A percentile compares a stretch with the other conserved stretches of the same genome.
Evolutionary conservation across 2,797 vertebrate species (phyloP).

Genomic region (Natrix natrix): DNA sequence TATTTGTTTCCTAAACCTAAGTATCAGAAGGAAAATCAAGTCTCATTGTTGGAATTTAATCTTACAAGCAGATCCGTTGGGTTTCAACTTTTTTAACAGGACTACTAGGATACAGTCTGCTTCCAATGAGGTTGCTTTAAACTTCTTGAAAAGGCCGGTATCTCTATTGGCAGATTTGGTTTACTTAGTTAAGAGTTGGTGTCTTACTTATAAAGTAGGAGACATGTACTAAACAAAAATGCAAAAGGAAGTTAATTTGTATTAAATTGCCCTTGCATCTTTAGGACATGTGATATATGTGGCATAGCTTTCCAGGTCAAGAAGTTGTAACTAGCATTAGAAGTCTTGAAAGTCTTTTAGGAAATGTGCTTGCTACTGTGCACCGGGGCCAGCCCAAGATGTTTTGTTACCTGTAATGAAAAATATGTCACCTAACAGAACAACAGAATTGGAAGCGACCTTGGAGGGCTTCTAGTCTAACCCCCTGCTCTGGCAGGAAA

Average conservation of each 20-base stretch:
- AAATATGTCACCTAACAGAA: not conserved
- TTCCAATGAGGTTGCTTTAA: constrained; percentile 10
- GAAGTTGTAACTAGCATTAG: not conserved
- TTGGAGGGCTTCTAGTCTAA: not conserved
- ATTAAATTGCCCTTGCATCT: not conserved
- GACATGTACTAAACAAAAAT: not conserved
- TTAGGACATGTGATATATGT: not conserved
- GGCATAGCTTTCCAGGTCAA: not conserved
- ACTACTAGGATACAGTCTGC: constrained; percentile 32
- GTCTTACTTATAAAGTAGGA: not conserved
- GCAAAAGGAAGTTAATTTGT: not conserved
- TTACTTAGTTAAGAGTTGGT: constrained; percentile 1
- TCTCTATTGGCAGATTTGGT: not conserved
- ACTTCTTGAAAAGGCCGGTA: constrained; percentile 3
- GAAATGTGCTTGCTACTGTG: not conserved
- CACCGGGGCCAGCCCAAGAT: not conserved
- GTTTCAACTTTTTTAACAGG: constrained; percentile 50
- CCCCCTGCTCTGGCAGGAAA: not conserved
- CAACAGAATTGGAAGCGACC: not conserved
- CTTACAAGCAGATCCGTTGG: constrained; percentile 43
- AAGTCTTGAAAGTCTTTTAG: not conserved
- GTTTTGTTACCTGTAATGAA: not conserved
- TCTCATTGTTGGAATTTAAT: constrained; percentile 60
- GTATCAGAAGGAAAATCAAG: constrained; percentile 59
- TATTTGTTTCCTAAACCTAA: constrained; percentile 68